Conservation (phyloP, 2,888 invertebrate species). For the Aricia artaxerxes region DNA sequence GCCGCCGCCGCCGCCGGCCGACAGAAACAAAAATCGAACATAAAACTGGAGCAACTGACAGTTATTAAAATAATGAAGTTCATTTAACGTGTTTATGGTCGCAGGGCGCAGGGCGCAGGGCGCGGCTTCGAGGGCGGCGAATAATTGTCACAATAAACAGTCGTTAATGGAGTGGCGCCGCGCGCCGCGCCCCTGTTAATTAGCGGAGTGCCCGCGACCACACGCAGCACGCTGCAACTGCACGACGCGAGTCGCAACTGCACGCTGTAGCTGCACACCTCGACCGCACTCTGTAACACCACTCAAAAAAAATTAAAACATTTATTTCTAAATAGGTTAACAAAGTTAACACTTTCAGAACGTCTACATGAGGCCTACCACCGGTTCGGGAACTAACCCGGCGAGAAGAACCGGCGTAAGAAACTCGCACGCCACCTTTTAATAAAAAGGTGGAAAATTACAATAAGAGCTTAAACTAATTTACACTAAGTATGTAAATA, state of each 20-base stretch:
- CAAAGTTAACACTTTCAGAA: too few relatives aligned
- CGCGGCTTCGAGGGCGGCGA: constrained; percentile 45
- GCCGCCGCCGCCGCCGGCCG: not conserved
- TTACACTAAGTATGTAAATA: too few relatives aligned
- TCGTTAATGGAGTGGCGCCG: constrained; percentile 69
- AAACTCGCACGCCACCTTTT: too few relatives aligned
- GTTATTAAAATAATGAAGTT: constrained; percentile 9
- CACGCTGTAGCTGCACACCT: not conserved
- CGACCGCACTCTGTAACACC: too few relatives aligned
- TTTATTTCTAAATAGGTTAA: too few relatives aligned
- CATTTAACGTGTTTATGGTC: not conserved
- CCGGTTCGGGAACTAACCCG: too few relatives aligned
- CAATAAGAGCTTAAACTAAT: too few relatives aligned
- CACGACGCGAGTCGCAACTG: not conserved
- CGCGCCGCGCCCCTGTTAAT: constrained; percentile 57
- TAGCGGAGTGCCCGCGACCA: constrained; percentile 45
- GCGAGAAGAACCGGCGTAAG: too few relatives aligned
- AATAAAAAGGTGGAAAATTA: too few relatives aligned
- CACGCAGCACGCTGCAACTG: constrained; percentile 19
- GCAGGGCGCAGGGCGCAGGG: constrained; percentile 34
- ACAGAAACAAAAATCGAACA: constrained; percentile 16
- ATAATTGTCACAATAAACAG: constrained; percentile 76
- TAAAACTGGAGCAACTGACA: constrained; percentile 19
- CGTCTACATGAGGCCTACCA: too few relatives aligned
- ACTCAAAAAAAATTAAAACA: too few relatives aligned